phyloP scores from a whole-genome alignment of 2,113 vertebrate genomes.

The Eubucco bourcierii region DNA sequence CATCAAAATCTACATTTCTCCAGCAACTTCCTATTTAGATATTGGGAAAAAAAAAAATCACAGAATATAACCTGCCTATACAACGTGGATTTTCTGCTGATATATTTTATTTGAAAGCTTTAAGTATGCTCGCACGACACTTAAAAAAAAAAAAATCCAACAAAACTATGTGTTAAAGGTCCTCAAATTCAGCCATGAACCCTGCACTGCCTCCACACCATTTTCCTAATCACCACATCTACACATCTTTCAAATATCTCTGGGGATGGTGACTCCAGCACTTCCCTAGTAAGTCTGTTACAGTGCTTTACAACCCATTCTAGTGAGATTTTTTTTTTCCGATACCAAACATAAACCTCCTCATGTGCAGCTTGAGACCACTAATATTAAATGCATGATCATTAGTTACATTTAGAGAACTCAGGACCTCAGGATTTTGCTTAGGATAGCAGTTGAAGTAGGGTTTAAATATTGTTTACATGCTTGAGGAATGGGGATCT shows the following conservation, averaged over 20 bases:
- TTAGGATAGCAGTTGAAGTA: neutral
- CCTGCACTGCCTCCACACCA: too few relatives aligned
- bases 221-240: too few relatives aligned
- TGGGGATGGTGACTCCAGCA: too few relatives aligned
- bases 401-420: neutral
- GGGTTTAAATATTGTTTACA: neutral
- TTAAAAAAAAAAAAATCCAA: neutral
- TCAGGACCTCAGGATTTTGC: neutral
- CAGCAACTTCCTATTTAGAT: neutral
- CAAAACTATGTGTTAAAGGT: neutral
- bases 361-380: too few relatives aligned
- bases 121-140: neutral
- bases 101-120: neutral
- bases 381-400: neutral
- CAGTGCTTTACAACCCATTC: too few relatives aligned
- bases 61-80: neutral
- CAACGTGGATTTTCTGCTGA: neutral
- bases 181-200: too few relatives aligned
- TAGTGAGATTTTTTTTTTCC: too few relatives aligned
- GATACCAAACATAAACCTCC: too few relatives aligned
- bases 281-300: too few relatives aligned
- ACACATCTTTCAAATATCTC: too few relatives aligned
- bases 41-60: neutral
- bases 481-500: neutral
- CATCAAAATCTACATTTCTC: neutral